phyloP scores from a whole-genome alignment of 2,888 invertebrate species.

The Venustoraphidia nigricollis region DNA sequence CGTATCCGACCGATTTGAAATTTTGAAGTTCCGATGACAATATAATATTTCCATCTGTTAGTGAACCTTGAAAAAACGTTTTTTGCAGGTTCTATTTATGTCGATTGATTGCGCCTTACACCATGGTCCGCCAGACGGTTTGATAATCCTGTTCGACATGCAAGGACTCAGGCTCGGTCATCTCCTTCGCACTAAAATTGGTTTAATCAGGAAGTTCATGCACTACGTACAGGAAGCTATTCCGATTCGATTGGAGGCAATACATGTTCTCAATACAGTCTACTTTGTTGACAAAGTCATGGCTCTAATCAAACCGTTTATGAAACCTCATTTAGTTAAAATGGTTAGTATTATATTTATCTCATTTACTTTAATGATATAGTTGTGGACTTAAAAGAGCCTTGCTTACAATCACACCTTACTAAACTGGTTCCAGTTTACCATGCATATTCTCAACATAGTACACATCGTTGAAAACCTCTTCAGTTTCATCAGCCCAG shows the following conservation, averaged over 20 bases:
- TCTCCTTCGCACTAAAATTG: constrained; percentile 15
- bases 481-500: too few species aligned
- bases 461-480: too few species aligned
- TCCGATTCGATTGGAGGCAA: constrained; percentile 46
- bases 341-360: constrained; percentile 19
- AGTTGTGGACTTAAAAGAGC: too few species aligned
- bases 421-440: too few species aligned
- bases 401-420: too few species aligned
- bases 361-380: not conserved
- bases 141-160: constrained; percentile 54
- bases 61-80: too few species aligned
- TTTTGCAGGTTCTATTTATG: constrained; percentile 13
- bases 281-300: constrained; percentile 32
- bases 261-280: constrained; percentile 46
- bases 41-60: too few species aligned
- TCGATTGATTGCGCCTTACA: constrained; percentile 33
- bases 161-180: constrained; percentile 37
- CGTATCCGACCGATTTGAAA: too few species aligned
- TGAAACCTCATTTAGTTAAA: constrained; percentile 28
- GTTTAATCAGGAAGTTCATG: constrained; percentile 42
- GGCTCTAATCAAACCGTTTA: constrained; percentile 28
- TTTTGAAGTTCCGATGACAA: too few species aligned
- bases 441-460: too few species aligned
- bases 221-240: constrained; percentile 52
- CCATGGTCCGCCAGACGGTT: constrained; percentile 43